A percentile compares a stretch with the other conserved stretches of the same genome.
Conservation (phyloP, 2,113 vertebrate species). For the Prochilodus magdalenae region DNA sequence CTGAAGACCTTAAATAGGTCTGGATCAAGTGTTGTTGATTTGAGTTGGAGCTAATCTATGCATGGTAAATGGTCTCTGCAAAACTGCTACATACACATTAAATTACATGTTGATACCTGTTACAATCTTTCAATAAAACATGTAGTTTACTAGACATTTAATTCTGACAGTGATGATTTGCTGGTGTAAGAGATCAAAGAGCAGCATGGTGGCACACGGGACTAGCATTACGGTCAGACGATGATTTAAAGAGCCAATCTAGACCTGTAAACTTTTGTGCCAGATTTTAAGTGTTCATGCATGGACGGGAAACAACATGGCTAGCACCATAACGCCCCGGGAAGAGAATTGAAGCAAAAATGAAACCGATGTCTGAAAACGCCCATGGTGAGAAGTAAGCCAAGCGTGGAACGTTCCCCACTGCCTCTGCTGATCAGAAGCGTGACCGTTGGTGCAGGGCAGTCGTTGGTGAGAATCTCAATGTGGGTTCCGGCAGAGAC, state of each 20-base stretch:
- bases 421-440: constrained; percentile 28
- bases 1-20: too few relatives aligned
- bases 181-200: too few relatives aligned
- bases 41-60: too few relatives aligned
- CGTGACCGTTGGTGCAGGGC: background rate
- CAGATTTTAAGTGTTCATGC: background rate
- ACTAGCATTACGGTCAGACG: background rate
- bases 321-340: constrained; percentile 25
- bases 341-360: constrained; percentile 31
- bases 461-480: constrained; percentile 19
- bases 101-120: too few relatives aligned
- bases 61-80: too few relatives aligned
- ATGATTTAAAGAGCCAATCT: background rate
- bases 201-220: too few relatives aligned
- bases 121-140: too few relatives aligned
- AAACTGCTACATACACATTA: too few relatives aligned
- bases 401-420: constrained; percentile 41
- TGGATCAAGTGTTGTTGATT: too few relatives aligned
- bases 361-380: constrained; percentile 35
- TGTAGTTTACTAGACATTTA: too few relatives aligned
- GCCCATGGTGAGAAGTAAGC: constrained; percentile 26
- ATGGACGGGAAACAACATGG: background rate
- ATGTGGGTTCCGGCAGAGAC: constrained; percentile 27
- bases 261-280: background rate
- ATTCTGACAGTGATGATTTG: too few relatives aligned